Base-by-base conservation (phyloP, 2,797 vertebrate species). In the Vireo griseus region DNA sequence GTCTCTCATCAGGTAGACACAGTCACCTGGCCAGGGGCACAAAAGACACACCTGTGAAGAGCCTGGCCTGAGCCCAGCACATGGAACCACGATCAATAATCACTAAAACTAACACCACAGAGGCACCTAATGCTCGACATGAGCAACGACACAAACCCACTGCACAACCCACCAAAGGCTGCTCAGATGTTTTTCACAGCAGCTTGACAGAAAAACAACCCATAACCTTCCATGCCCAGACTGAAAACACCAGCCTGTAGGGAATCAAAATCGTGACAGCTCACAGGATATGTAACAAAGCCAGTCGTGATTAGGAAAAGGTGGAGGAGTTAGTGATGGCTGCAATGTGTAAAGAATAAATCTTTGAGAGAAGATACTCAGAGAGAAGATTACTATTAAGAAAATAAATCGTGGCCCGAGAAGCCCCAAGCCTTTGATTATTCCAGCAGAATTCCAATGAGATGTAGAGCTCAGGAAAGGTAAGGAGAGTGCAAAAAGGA, bases 1-100 rank as follows among this genome's bases (percentile, higher is more conserved):
- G 97, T 99, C 99, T 75, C 99, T 97, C 99, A 99, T 99, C 96
- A 99, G 98, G 97, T 99, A 99, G 24, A 99, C 99, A n/a, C 99
- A 99, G 92, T 99, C 99, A 83, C 99, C 99, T 99, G n/a, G 7
- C 26, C 59, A 78, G 2, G 72, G 86, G 25, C 45, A 96, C 73
- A 94, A 31, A 88, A 80, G 25, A 92, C 51, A 94, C 69, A 20
- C n/a, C 37, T 35, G 69, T 94, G 3, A 92, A 11, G 48, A 67
- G 54, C 75, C 39, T 62, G 29, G n/a, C 42, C 15, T 5, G 12
- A 77, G 50, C 15, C 39, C 74, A 59, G 83, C 58, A 35, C 51
- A 6, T 45, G 61, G 16, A 77, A 54, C 4, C 0, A 57, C 1
- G 19, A 59, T 4, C 16, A 39, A 62, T 3, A 0, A 15, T 25